These are phyloP conservation scores for Aphrophora alni DNA, from an alignment of 2,888 invertebrate species.

Conservation along the genomic window DNA sequence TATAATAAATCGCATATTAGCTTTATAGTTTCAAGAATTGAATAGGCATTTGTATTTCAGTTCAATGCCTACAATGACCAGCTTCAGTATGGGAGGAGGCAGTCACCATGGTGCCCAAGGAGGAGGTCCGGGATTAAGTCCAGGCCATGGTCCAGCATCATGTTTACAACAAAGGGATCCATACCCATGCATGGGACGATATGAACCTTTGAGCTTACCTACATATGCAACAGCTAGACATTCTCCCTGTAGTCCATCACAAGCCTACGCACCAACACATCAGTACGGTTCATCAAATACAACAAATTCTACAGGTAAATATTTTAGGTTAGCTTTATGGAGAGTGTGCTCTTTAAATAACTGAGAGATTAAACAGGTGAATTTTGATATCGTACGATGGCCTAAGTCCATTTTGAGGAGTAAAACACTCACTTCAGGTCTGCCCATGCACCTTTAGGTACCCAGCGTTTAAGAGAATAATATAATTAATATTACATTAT, in stretches of 20 bases:
- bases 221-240: conserved; percentile 51
- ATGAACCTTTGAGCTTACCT: conserved; percentile 60
- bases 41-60: conserved; percentile 53
- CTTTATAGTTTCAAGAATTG: too few relatives aligned
- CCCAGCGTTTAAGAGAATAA: too few relatives aligned
- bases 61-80: conserved; percentile 66
- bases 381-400: too few relatives aligned
- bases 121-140: conserved; percentile 48
- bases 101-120: conserved; percentile 37
- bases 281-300: conserved; percentile 59
- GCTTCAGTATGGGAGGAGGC: conserved; percentile 57
- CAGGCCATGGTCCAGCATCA: conserved; percentile 56
- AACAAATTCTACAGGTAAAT: conserved; percentile 63
- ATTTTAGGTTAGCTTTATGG: not conserved
- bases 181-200: conserved; percentile 63
- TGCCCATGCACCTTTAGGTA: too few relatives aligned
- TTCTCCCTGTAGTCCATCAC: conserved; percentile 71
- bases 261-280: conserved; percentile 65
- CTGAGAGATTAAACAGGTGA: too few relatives aligned
- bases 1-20: too few relatives aligned
- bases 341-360: not conserved
- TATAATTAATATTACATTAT: too few relatives aligned
- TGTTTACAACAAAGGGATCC: conserved; percentile 61
- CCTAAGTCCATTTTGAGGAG: too few relatives aligned
- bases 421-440: too few relatives aligned